A percentile compares a stretch with the other conserved stretches of the same genome.
Conservation (phyloP, 1,140 invertebrate genomes). For the Babylonia areolata region DNA sequence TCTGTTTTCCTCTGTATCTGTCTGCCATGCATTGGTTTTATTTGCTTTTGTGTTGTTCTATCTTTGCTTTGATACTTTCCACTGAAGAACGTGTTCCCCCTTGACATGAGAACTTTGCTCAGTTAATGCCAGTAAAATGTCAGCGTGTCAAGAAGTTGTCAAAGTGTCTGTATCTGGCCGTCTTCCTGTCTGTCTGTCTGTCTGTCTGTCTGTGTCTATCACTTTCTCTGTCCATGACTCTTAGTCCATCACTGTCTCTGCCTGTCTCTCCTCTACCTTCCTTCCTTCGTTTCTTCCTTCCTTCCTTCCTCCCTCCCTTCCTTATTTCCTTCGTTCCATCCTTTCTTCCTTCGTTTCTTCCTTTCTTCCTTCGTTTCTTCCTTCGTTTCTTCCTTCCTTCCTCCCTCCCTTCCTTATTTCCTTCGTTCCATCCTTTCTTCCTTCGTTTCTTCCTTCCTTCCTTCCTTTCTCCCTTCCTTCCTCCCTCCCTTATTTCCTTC, state of each 20-base stretch:
- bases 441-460: neutral
- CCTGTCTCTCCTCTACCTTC: constrained; percentile 9
- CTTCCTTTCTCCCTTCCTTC: neutral
- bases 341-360: too few relatives aligned
- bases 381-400: neutral
- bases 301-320: neutral
- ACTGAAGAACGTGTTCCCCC: too few relatives aligned
- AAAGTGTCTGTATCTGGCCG: neutral
- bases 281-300: too few relatives aligned
- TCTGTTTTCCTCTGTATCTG: too few relatives aligned
- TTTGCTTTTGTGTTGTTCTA: too few relatives aligned
- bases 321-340: too few relatives aligned
- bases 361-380: too few relatives aligned
- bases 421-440: neutral
- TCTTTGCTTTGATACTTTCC: too few relatives aligned
- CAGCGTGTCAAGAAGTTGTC: neutral
- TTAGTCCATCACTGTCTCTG: neutral
- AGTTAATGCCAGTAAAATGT: neutral
- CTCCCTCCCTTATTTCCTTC: constrained; percentile 7
- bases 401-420: neutral
- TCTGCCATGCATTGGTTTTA: too few relatives aligned
- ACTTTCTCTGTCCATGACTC: neutral
- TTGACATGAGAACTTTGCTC: too few relatives aligned
- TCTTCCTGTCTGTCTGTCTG: neutral
- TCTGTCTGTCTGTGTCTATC: neutral